Evolutionary conservation across 2,113 vertebrate species (phyloP), one percentile per base, ranked within the genome.

Genomic region (Ondatra zibethicus): DNA sequence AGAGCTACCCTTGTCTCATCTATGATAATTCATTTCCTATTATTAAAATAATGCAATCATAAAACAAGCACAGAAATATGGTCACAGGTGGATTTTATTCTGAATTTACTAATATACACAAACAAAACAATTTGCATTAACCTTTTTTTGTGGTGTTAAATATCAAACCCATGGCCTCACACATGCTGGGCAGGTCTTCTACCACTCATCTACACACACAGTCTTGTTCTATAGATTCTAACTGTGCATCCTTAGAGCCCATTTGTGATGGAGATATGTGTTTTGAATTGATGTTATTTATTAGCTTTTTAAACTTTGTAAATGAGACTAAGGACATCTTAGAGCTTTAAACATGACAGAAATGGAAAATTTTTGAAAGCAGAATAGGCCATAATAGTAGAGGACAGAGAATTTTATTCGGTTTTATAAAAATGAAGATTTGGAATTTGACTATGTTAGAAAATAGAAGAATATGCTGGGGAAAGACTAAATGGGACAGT

Each of bases 1-100:
- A 66, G 21, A 89, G 42, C 23, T 81, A 42, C 3, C 10, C 29
- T 52, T 11, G 10, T 65, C 33, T 7, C 7, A 27, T 17, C 16
- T 52, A 68, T 52, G 78, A 58, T 50, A 81, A 65, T n/a, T 88
- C 14, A 61, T 66, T 92, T 25, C 4, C 63, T 92, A 95, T 89
- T 89, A 78, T 86, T 89, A 78, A 92, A 90, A 36, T 25, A 75
- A 42, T 66, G 21, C 5, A 88, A 7, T 82, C 27, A 52, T 29
- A 91, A 19, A 45, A 36, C 21, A 42, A 47, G 65, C 13, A 68
- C 7, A 47, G 17, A 86, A 36, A 36, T 68, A 29, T 9, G 31
- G 50, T 39, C 13, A 8, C 1, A 33, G 27, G 16, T 47, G 3
- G 4, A 25, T 66, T 55, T 17, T 4, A 85, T 58, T 65, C 2